A percentile compares a stretch with the other conserved stretches of the same genome.
Evolutionary conservation across 2,888 invertebrate species (phyloP).

Genomic region (Netelia melanura): DNA sequence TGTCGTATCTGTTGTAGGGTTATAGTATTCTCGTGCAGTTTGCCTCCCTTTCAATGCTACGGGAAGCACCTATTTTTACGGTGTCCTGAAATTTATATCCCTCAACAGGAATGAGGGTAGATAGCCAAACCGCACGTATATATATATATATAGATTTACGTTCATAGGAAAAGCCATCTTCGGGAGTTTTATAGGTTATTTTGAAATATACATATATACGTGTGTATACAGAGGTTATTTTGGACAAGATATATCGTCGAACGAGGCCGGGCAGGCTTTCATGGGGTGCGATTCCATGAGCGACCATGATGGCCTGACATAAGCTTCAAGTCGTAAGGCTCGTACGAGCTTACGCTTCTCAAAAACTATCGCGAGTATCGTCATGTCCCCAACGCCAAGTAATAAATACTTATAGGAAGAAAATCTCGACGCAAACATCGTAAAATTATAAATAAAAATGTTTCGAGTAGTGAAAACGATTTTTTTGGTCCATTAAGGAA

Average conservation of each 20-base stretch:
- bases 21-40: neutral
- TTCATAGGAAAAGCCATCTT: neutral
- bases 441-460: neutral
- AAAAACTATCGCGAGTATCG: neutral
- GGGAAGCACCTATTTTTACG: constrained; percentile 33
- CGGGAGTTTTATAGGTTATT: constrained; percentile 30
- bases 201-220: constrained; percentile 2
- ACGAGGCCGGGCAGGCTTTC: neutral
- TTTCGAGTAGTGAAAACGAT: neutral
- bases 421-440: neutral
- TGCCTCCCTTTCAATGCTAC: neutral
- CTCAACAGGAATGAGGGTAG: constrained; percentile 22
- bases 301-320: constrained; percentile 7
- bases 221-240: neutral
- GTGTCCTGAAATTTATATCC: constrained; percentile 45
- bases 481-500: neutral
- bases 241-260: neutral
- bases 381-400: neutral
- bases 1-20: neutral
- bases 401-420: neutral
- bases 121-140: constrained; percentile 13
- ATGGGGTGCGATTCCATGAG: neutral
- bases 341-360: neutral
- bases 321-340: neutral
- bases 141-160: no score